Evolutionary conservation across 2,113 vertebrate species (phyloP).

Genomic region (Orthonyx spaldingii): DNA sequence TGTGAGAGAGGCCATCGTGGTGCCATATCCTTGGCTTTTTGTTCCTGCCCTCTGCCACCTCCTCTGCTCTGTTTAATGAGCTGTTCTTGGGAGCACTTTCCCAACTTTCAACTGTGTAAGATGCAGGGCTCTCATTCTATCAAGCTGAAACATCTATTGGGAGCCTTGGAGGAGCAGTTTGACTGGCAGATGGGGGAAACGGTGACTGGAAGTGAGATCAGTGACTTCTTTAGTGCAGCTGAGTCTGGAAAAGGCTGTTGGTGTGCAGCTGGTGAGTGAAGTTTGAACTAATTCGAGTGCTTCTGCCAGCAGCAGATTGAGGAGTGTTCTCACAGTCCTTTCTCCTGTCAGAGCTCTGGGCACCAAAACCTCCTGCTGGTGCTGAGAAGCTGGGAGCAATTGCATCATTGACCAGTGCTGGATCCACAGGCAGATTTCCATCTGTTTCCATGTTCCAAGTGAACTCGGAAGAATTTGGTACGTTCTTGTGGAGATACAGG

Average conservation of each 20-base stretch:
- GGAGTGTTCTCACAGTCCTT: neutral
- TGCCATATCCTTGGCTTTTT: neutral
- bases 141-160: neutral
- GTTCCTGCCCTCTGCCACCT: neutral
- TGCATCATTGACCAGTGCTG: neutral
- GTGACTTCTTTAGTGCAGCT: neutral
- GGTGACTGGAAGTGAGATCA: conserved; percentile 36
- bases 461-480: neutral
- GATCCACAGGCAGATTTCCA: neutral
- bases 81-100: neutral
- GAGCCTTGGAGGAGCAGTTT: neutral
- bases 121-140: neutral
- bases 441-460: neutral
- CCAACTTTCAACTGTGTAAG: neutral
- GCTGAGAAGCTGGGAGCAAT: neutral
- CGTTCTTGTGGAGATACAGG: neutral
- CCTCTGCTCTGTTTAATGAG: neutral
- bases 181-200: conserved; percentile 35
- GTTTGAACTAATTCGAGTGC: neutral
- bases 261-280: conserved; percentile 29
- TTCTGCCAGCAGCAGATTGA: conserved; percentile 43
- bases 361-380: neutral
- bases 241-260: conserved; percentile 34
- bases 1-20: neutral
- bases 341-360: conserved; percentile 1